Base-by-base conservation (phyloP, 64 coral and sea anemone species). In the Montipora foliosa region DNA sequence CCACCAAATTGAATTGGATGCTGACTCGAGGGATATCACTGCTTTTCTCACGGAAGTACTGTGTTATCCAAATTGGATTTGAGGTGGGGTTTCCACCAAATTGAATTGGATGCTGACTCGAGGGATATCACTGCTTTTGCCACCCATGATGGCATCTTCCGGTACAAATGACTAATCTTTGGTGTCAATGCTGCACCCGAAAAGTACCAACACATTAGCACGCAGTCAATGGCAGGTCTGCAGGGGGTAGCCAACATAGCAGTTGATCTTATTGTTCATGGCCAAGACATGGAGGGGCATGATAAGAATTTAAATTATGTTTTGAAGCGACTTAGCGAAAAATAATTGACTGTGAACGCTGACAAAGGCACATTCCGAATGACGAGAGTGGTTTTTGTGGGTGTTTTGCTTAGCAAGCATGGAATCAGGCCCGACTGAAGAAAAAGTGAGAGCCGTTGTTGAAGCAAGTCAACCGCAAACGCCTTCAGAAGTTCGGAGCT, bases 61-160 rank as follows among this genome's bases (percentile, higher is more conserved):
- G 53, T 57, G 53, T 57, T 57, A 6, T 57, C 11, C 6, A 57
- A 57, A 57, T 57, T 57, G 53, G 53, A 57, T 77, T 75, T 89
- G 19, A 21, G 73, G 10, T 66, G 7, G 59, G 74, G 75, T 21
- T 79, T 78, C 49, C 75, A 90, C 52, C 88, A 58, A 13, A 90
- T 90, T n/a, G 72, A 59, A 49, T 69, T 77, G 44, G 59, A 62
- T 77, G 73, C 72, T 53, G 73, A 66, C 4, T 77, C 51, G n/a
- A 50, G 73, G 49, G 87, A 89, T 57, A 58, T 89, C 47, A 89
- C 51, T 37, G 74, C 44, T 9, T 89, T 89, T 62, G 87, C 73
- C 48, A 89, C 87, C 21, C 81, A 64, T 64, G 53, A 64, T 17
- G n/a, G 53, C 21, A 66, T 84, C 17, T 84, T 84, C 45, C 20